A percentile compares a stretch with the other conserved stretches of the same genome.
These are phyloP conservation scores for Syngnathus rostellatus DNA, from an alignment of 2,797 vertebrate species.

Conservation along the genomic window DNA sequence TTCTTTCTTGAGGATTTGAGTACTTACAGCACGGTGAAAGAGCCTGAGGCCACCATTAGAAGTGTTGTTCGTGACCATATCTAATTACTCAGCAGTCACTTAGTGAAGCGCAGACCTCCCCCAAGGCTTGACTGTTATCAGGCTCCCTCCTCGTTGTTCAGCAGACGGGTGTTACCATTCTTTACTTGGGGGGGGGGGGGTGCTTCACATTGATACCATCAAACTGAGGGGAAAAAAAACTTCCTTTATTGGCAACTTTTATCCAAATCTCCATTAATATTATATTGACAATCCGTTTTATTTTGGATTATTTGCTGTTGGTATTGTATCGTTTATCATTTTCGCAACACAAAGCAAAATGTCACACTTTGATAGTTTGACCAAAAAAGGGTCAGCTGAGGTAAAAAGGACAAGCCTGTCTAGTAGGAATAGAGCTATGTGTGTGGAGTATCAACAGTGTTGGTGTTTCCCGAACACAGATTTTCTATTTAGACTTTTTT, in stretches of 20 bases:
- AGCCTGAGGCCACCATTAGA: background rate
- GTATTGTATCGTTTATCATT: background rate
- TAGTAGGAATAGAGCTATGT: background rate
- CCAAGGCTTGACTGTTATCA: background rate
- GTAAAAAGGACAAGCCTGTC: background rate
- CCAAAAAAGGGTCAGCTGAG: background rate
- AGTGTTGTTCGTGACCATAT: background rate
- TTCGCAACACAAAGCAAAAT: background rate
- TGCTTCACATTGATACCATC: background rate
- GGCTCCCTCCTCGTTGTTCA: background rate
- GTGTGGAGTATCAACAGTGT: background rate
- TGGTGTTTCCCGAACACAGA: conserved; percentile 1
- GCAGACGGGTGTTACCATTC: background rate
- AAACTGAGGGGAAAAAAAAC: background rate
- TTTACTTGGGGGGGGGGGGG: background rate
- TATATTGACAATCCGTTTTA: background rate
- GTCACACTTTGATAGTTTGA: background rate
- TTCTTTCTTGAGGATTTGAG: background rate
- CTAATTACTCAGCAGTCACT: background rate
- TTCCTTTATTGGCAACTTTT: background rate
- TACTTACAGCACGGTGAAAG: background rate
- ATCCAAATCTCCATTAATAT: background rate
- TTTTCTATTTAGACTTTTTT: background rate
- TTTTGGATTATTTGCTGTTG: background rate
- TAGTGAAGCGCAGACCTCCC: background rate